Evolutionary conservation across 2,797 vertebrate species (phyloP).

Genomic region (Protonibea diacanthus): DNA sequence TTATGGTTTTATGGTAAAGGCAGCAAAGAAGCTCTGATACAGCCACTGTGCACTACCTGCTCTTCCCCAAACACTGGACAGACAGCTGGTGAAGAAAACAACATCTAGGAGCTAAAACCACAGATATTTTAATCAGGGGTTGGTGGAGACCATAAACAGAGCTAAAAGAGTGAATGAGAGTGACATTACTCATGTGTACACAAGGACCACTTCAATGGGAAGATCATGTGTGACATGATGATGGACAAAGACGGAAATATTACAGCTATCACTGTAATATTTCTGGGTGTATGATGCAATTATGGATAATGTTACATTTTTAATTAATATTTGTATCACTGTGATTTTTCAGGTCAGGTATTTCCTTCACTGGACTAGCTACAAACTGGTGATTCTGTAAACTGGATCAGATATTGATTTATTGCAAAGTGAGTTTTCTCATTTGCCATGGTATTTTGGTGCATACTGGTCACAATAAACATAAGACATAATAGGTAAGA

Average conservation of each 20-base stretch:
- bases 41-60: neutral
- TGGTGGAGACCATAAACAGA: slow-evolving; percentile 22
- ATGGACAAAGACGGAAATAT: no score
- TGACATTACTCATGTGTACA: neutral
- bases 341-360: neutral
- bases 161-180: neutral
- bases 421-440: no score
- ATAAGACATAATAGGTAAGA: no score
- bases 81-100: neutral
- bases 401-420: neutral
- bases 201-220: neutral
- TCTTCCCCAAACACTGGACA: neutral
- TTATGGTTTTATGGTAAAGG: neutral
- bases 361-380: neutral
- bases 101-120: neutral
- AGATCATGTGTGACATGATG: neutral
- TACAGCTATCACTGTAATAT: no score
- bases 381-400: neutral
- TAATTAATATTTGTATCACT: neutral
- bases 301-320: neutral
- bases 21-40: neutral
- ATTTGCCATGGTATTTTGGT: no score
- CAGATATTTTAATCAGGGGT: neutral
- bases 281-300: neutral
- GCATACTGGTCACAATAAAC: neutral